Base-by-base conservation (phyloP, 2,888 invertebrate species). In the Ommatoiulus sabulosus region DNA sequence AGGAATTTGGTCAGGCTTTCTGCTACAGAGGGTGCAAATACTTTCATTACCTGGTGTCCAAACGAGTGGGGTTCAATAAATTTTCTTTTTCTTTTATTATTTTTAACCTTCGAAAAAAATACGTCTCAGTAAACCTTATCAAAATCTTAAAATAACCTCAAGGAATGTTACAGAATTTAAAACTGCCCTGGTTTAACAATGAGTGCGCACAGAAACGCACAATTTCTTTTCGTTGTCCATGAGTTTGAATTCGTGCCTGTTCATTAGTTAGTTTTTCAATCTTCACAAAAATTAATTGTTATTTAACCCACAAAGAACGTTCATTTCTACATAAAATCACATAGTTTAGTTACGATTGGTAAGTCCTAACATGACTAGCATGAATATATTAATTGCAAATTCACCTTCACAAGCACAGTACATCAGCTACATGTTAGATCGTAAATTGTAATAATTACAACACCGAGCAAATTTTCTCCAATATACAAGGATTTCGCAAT, bases 401-500 rank as follows among this genome's bases (percentile, higher is more conserved):
- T 63, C 63, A 63, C 63, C 17, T 17, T 57, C 17, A 5, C 57
- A 57, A 57, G 57, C 57, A n/a, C 7, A 63, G n/a, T 7, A 63
- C 63, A 63, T 20, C 20, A 63, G 63, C n/a, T 63, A 63, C 1
- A n/a, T n/a, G 63, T 63, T 63, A 63, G 63, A 20, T 63, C 3
- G 63, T 63, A 63, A 63, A 63, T 63, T 17, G 20, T 20, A 63
- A 63, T 63, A 63, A 63, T 63, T 63, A 63, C 63, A 63, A 63
- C 63, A 63, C 63, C 63, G n/a, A n/a, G 20, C 63, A 63, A 17
- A 63, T 63, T 63, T 63, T n/a, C 63, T 63, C 63, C 20, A 63
- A 63, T 63, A 63, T 63, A n/a, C 63, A 63, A 63, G 63, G 17
- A 63, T 63, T 63, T 63, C 63, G 63, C 63, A 63, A 63, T 63